Conservation (phyloP, 2,797 vertebrate genomes). For the Sternarchorhynchus goeldii region DNA sequence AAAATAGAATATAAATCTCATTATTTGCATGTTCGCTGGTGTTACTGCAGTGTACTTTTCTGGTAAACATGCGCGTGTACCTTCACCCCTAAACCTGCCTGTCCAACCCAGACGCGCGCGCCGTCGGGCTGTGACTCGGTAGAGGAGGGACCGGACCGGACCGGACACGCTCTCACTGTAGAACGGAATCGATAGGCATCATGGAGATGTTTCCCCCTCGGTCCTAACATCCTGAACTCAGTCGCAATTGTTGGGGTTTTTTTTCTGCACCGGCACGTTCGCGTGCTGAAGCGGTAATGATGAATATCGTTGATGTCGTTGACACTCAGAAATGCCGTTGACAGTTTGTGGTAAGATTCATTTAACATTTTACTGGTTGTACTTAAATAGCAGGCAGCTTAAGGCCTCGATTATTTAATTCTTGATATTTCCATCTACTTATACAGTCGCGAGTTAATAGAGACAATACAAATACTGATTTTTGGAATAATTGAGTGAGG, state of each 20-base stretch:
- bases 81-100: no score
- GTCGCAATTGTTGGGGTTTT: conserved; percentile 10
- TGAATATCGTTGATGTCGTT: conserved; percentile 17
- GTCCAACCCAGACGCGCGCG: background rate
- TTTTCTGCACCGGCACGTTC: conserved; percentile 25
- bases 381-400: conserved; percentile 7
- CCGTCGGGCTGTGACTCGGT: conserved; percentile 14
- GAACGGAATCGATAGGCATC: conserved; percentile 5
- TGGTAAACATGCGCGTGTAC: no score
- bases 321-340: conserved; percentile 36
- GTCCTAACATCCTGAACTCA: conserved; percentile 18
- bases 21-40: background rate
- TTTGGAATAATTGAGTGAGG: background rate
- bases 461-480: background rate
- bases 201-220: conserved; percentile 10
- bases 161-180: conserved; percentile 4
- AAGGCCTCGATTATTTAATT: background rate
- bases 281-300: conserved; percentile 31
- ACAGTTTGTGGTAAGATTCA: conserved; percentile 51
- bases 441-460: background rate
- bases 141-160: conserved; percentile 30
- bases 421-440: background rate
- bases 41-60: background rate
- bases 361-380: conserved; percentile 30
- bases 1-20: background rate